Evolutionary conservation across 2,888 invertebrate genomes (phyloP).

Genomic region (Lasiommata megera): DNA sequence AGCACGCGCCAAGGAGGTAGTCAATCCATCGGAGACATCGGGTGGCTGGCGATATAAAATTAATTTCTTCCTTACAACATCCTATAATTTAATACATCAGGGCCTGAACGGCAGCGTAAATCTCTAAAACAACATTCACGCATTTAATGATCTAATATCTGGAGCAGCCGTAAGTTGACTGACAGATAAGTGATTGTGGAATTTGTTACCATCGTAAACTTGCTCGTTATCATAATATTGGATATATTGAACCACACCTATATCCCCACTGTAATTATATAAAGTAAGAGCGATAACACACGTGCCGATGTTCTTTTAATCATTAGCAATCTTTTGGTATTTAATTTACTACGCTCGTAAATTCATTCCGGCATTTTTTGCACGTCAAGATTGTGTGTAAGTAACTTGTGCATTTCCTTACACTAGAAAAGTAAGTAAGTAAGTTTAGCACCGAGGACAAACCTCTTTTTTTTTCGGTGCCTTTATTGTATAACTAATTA

Average conservation of each 20-base stretch:
- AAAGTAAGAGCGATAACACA: constrained; percentile 12
- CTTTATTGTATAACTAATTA: too few species aligned
- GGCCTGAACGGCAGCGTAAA: constrained; percentile 23
- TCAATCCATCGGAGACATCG: too few species aligned
- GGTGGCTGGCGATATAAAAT: constrained; percentile 17
- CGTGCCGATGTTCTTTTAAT: constrained; percentile 8
- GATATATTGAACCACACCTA: constrained; percentile 31
- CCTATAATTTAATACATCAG: constrained; percentile 24
- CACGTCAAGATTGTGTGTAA: too few species aligned
- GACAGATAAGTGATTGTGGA: constrained; percentile 35
- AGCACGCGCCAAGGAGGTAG: too few species aligned
- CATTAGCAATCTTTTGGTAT: not conserved
- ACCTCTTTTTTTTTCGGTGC: too few species aligned
- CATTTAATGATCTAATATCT: constrained; percentile 34
- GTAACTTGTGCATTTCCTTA: too few species aligned
- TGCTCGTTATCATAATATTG: constrained; percentile 33
- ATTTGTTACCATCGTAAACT: constrained; percentile 34
- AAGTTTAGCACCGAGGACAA: too few species aligned
- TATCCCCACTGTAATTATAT: constrained; percentile 23
- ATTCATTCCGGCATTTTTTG: too few species aligned
- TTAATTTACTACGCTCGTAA: too few species aligned
- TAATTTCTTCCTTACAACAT: constrained; percentile 30
- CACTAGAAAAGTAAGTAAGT: too few species aligned
- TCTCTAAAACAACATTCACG: constrained; percentile 32
- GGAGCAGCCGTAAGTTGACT: constrained; percentile 33